Percentiles rank a stretch among this genome's conserved stretches.
These are phyloP conservation scores for Martes martes DNA, from an alignment of 2,113 vertebrate genomes.

Conservation along the genomic window DNA sequence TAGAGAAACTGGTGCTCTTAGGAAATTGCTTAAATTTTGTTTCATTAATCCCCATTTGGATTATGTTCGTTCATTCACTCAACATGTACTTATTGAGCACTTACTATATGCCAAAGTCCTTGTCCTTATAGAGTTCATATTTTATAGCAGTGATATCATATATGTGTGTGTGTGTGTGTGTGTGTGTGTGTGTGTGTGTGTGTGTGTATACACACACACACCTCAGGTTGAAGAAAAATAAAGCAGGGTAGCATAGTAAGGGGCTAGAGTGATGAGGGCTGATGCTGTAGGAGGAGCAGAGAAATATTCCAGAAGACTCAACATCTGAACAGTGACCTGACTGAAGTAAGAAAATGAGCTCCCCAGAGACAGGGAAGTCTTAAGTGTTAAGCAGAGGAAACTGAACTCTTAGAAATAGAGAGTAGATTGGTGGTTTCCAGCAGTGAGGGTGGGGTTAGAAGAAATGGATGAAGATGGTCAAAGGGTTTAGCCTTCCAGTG, in stretches of 20 bases:
- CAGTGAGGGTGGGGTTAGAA: neutral
- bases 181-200: accelerated
- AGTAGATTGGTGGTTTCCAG: neutral
- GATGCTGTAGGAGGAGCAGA: neutral
- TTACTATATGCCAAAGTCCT: neutral
- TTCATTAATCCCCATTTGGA: neutral
- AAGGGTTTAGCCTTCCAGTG: neutral
- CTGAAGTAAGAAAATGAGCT: neutral
- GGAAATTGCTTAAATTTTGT: neutral
- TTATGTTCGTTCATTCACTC: neutral
- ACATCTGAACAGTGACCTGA: neutral
- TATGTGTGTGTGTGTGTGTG: neutral
- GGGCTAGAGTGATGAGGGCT: neutral
- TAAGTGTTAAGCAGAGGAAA: neutral
- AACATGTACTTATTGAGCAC: neutral
- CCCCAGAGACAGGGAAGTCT: neutral
- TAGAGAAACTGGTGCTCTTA: neutral
- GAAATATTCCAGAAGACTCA: neutral
- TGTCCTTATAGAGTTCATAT: neutral
- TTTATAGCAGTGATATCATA: neutral
- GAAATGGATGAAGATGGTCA: neutral
- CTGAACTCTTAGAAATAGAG: neutral
- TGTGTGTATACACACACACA: too few species aligned
- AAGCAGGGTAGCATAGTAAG: neutral
- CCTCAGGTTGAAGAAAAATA: neutral